Evolutionary conservation across 2,113 vertebrate genomes (phyloP).

Genomic region (Capreolus pygargus): DNA sequence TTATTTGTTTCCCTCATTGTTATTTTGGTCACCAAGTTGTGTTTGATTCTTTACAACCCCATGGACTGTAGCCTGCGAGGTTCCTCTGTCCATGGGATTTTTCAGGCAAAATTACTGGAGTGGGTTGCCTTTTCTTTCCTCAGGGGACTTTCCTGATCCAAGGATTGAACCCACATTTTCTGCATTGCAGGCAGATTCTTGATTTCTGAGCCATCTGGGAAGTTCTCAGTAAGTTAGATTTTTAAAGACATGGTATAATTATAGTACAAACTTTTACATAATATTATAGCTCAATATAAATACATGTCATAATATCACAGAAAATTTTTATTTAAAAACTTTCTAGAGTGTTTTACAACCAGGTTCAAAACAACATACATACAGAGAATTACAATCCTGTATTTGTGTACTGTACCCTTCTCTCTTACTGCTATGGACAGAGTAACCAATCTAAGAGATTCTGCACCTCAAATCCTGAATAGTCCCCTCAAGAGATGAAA

Average conservation of each 20-base stretch:
- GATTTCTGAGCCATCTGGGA: not conserved
- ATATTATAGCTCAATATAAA: not conserved
- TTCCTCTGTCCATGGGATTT: not conserved
- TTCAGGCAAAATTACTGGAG: not conserved
- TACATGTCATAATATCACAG: not conserved
- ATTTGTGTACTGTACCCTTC: not conserved
- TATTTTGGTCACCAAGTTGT: not conserved
- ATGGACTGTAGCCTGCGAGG: not conserved
- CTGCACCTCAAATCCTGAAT: not conserved
- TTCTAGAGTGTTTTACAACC: not conserved
- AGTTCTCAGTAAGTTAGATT: not conserved
- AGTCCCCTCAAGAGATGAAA: not conserved
- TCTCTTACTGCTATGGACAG: not conserved
- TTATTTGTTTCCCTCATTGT: not conserved
- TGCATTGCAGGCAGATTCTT: not conserved
- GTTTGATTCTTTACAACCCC: not conserved
- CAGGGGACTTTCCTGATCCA: not conserved
- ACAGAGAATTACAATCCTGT: not conserved
- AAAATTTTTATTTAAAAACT: not conserved
- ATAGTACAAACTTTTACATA: not conserved
- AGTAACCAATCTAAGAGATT: not conserved
- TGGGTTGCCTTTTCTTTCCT: not conserved
- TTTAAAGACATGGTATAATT: not conserved
- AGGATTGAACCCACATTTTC: not conserved
- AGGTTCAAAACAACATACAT: not conserved